Evolutionary conservation across 2,113 vertebrate genomes (phyloP).

Genomic region (Ophthalmolycus amberensis): DNA sequence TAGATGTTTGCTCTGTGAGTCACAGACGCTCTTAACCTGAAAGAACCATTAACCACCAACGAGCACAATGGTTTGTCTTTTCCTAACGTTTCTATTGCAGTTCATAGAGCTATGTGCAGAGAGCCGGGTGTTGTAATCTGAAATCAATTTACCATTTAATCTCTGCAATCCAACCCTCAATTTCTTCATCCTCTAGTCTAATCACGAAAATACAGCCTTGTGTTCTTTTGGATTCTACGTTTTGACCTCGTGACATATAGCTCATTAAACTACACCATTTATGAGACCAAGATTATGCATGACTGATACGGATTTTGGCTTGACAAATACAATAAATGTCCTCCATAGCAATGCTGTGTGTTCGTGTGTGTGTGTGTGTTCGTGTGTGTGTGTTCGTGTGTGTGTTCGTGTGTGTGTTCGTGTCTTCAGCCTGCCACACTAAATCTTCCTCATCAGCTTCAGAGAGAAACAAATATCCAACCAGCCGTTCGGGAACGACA

Average conservation of each 20-base stretch:
- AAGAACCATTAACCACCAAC: conserved; percentile 15
- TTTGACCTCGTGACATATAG: background rate
- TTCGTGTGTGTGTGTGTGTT: too few species aligned
- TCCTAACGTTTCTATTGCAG: background rate
- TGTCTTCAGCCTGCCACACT: background rate
- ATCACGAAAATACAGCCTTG: background rate
- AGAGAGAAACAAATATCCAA: conserved; percentile 7
- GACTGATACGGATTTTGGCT: background rate
- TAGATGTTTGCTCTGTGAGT: conserved; percentile 31
- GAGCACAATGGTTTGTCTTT: background rate
- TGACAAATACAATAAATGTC: background rate
- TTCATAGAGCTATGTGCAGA: background rate
- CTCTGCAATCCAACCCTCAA: background rate
- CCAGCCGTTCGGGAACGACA: background rate
- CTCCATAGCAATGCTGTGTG: conserved; percentile 18
- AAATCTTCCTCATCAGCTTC: conserved; percentile 30
- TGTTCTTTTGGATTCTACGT: background rate
- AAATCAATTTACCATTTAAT: background rate
- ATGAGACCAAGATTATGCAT: background rate
- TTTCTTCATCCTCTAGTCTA: background rate
- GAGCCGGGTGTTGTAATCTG: background rate
- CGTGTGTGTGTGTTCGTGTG: conserved; percentile 3
- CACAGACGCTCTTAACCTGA: conserved; percentile 3
- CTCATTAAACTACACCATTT: background rate
- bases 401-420: background rate